Percentiles rank a stretch among this genome's conserved stretches.
These are phyloP conservation scores for Myathropa florea DNA, from an alignment of 2,888 invertebrate genomes.

Conservation along the genomic window DNA sequence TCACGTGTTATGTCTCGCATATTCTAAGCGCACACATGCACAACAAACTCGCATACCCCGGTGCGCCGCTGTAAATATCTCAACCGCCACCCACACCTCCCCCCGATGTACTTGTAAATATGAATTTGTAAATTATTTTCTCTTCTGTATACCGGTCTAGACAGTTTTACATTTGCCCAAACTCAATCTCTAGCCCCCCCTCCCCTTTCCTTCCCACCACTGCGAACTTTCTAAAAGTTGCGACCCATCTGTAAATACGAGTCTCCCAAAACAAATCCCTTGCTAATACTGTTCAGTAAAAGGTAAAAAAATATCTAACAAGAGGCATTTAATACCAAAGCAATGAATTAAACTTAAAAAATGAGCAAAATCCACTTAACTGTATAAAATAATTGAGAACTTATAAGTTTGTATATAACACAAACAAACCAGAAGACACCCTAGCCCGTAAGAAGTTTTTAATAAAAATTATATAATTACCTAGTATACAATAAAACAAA, in stretches of 20 bases:
- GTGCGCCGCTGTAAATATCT: conserved; percentile 25
- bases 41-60: background rate
- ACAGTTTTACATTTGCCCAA: conserved; percentile 27
- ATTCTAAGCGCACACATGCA: conserved; percentile 75
- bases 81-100: background rate
- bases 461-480: conserved; percentile 27
- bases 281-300: conserved; percentile 46
- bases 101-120: conserved; percentile 47
- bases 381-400: conserved; percentile 34
- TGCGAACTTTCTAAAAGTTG: conserved; percentile 59
- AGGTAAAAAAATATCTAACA: conserved; percentile 73
- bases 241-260: conserved; percentile 53
- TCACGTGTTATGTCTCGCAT: conserved; percentile 80
- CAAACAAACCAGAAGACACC: conserved; percentile 69
- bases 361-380: background rate
- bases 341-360: conserved; percentile 74
- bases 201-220: background rate
- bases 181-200: background rate
- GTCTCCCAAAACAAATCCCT: background rate
- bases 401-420: conserved; percentile 63
- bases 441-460: conserved; percentile 50
- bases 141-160: conserved; percentile 64
- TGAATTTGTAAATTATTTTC: conserved; percentile 54
- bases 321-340: conserved; percentile 80
- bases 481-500: conserved; percentile 30